Evolutionary conservation across 2,888 invertebrate species (phyloP).

Genomic region (Sthenelais limicola): DNA sequence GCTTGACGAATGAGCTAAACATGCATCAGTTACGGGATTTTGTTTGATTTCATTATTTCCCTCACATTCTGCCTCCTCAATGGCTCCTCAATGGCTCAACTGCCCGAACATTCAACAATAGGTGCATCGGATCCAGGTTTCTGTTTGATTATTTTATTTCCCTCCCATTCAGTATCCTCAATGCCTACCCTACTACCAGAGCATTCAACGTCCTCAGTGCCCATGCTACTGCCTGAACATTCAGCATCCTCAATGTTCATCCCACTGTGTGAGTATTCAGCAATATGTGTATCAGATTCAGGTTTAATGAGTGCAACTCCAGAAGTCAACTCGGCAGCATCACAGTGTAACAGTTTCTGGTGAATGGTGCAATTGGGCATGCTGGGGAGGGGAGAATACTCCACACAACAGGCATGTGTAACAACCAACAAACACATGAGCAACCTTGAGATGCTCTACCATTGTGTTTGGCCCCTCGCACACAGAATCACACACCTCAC

Average conservation of each 20-base stretch:
- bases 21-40: no score
- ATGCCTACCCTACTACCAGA: no score
- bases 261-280: background rate
- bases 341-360: constrained; percentile 12
- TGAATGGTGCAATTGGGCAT: constrained; percentile 26
- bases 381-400: constrained; percentile 26
- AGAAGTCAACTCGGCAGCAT: constrained; percentile 18
- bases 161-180: no score
- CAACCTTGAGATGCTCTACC: constrained; percentile 7
- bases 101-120: no score
- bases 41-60: no score
- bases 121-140: no score
- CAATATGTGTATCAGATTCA: constrained; percentile 16
- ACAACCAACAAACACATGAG: constrained; percentile 18
- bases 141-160: no score
- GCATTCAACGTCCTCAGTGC: no score
- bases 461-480: background rate
- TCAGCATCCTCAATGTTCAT: constrained; percentile 23
- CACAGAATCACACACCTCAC: background rate
- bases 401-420: constrained; percentile 21
- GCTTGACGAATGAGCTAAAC: no score
- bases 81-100: no score
- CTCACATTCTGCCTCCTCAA: no score
- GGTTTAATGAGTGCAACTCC: background rate
- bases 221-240: no score